Evolutionary conservation across 2,113 vertebrate species (phyloP).

Genomic region (Macquaria ambigua): DNA sequence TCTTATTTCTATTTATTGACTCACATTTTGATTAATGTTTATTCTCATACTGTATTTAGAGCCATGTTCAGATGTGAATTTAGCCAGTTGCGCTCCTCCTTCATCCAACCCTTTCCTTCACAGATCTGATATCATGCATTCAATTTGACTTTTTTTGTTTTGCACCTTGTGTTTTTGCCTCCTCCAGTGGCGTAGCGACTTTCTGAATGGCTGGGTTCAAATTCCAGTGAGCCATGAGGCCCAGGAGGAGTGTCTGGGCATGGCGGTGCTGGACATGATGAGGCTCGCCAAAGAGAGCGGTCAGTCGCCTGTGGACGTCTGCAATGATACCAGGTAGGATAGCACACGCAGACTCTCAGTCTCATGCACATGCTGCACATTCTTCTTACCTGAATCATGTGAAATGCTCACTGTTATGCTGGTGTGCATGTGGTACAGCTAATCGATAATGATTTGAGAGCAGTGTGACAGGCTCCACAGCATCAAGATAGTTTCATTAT

Average conservation of each 20-base stretch:
- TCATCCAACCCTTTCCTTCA: background rate
- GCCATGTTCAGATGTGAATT: background rate
- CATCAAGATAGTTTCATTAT: constrained; percentile 34
- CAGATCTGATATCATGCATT: background rate
- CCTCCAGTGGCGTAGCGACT: constrained; percentile 93
- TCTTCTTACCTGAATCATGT: background rate
- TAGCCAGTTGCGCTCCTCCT: background rate
- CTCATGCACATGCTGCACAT: background rate
- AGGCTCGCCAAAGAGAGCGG: constrained; percentile 93
- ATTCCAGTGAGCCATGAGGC: constrained; percentile 92
- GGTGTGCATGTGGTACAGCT: background rate
- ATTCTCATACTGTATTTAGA: background rate
- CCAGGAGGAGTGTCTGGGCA: constrained; percentile 97
- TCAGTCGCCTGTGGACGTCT: constrained; percentile 90
- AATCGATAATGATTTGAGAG: constrained; percentile 15
- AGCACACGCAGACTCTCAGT: background rate
- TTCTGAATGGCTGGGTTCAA: constrained; percentile 89
- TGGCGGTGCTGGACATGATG: constrained; percentile 99
- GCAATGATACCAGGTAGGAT: constrained; percentile 90
- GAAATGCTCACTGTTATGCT: background rate
- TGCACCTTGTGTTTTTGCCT: background rate
- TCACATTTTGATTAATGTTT: background rate
- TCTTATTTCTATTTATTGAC: background rate
- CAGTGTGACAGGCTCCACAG: background rate
- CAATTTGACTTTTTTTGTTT: background rate